These are phyloP conservation scores for Drosophila phalerata DNA, from an alignment of 2,888 invertebrate species.

Conservation along the genomic window DNA sequence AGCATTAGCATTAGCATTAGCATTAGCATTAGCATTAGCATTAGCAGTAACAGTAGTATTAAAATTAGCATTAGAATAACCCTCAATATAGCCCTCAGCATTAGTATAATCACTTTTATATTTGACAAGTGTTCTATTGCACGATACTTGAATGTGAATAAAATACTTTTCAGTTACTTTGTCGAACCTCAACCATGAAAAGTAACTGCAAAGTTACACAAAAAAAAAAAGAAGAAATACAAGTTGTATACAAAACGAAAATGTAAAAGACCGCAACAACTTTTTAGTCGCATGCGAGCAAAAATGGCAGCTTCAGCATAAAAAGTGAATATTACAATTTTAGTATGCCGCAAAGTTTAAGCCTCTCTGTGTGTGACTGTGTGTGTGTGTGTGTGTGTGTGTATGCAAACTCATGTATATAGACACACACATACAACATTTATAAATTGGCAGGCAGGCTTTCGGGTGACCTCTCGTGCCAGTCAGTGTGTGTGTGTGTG, in stretches of 20 bases:
- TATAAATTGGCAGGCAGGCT: constrained; percentile 72
- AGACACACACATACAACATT: constrained; percentile 62
- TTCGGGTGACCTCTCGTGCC: constrained; percentile 70
- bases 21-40: not conserved
- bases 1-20: not conserved
- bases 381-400: constrained; percentile 9
- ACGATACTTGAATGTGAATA: not conserved
- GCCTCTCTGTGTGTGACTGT: constrained; percentile 38
- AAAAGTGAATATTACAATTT: constrained; percentile 78
- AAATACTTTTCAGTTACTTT: constrained; percentile 11
- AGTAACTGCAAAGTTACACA: constrained; percentile 47
- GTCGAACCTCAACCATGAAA: constrained; percentile 40
- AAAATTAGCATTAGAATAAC: not conserved
- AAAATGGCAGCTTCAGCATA: constrained; percentile 67
- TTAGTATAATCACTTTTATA: too few species aligned
- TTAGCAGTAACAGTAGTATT: too few species aligned
- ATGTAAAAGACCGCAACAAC: constrained; percentile 57
- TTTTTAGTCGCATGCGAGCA: constrained; percentile 64
- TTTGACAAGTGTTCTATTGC: not conserved
- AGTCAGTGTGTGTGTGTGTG: constrained; percentile 49
- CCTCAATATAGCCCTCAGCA: too few species aligned
- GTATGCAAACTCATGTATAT: constrained; percentile 44
- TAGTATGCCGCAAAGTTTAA: constrained; percentile 65
- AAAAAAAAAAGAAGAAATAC: constrained; percentile 15
- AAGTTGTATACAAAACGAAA: constrained; percentile 16